Conservation (phyloP, 2,113 vertebrate genomes). For the Notothenia coriiceps region DNA sequence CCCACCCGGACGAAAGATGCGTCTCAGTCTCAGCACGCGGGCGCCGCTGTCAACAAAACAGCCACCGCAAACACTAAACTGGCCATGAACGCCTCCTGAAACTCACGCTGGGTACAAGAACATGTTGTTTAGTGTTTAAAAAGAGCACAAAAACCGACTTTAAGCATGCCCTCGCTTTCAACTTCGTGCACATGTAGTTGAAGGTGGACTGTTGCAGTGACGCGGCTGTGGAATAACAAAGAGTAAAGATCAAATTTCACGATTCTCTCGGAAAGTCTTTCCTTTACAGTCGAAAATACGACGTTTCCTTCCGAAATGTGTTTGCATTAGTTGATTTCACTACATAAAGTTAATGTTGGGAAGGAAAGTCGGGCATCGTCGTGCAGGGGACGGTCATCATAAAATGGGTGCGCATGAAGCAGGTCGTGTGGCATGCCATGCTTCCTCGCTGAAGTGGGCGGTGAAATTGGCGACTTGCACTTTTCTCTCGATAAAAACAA, state of each 20-base stretch:
- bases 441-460: slow-evolving; percentile 80
- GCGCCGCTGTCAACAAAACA: slow-evolving; percentile 76
- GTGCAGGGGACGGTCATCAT: slow-evolving; percentile 66
- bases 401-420: slow-evolving; percentile 84
- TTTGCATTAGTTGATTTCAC: slow-evolving; percentile 8
- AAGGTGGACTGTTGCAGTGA: slow-evolving; percentile 62
- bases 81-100: not conserved
- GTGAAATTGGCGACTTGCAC: slow-evolving; percentile 69
- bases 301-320: not conserved
- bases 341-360: not conserved
- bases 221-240: slow-evolving; percentile 74
- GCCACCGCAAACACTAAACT: slow-evolving; percentile 30
- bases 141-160: not conserved
- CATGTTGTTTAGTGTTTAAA: not conserved
- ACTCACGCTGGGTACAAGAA: not conserved
- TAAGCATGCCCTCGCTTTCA: slow-evolving; percentile 14
- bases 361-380: slow-evolving; percentile 49
- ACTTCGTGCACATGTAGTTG: slow-evolving; percentile 73
- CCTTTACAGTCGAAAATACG: accelerated
- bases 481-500: slow-evolving; percentile 68
- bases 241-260: slow-evolving; percentile 76
- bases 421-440: slow-evolving; percentile 82
- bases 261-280: not conserved
- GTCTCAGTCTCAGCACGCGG: slow-evolving; percentile 67
- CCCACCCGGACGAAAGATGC: slow-evolving; percentile 74